phyloP scores from a whole-genome alignment of 2,113 vertebrate species.

The Hippocampus mohnikei region DNA sequence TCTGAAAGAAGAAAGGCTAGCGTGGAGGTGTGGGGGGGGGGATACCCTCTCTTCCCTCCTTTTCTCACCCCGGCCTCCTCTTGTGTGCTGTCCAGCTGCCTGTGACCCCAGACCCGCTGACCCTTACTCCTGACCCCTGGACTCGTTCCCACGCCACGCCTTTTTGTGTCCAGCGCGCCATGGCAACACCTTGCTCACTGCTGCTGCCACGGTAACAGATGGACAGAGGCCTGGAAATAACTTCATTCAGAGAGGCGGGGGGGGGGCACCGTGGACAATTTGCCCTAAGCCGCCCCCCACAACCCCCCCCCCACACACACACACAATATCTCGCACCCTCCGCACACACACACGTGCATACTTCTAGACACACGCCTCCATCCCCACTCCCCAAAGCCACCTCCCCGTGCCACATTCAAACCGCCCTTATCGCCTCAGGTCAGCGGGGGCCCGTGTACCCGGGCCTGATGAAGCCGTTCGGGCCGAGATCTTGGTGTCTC shows the following conservation, averaged over 20 bases:
- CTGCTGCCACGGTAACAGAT: conserved; percentile 80
- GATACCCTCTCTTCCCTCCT: conserved; percentile 58
- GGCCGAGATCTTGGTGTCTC: conserved; percentile 49
- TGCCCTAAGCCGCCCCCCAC: conserved; percentile 8
- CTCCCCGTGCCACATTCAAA: conserved; percentile 46
- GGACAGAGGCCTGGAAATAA: conserved; percentile 74
- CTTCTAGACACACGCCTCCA: conserved; percentile 23
- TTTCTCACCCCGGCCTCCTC: conserved; percentile 77
- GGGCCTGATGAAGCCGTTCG: conserved; percentile 71
- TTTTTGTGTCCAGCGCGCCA: conserved; percentile 74
- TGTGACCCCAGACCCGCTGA: conserved; percentile 72
- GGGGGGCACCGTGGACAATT: conserved; percentile 61
- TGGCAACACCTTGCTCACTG: conserved; percentile 72
- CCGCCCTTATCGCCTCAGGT: conserved; percentile 42
- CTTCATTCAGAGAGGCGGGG: conserved; percentile 64
- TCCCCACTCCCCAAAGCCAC: conserved; percentile 12
- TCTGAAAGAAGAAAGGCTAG: conserved; percentile 52
- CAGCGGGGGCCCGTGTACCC: conserved; percentile 49
- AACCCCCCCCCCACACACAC: conserved; percentile 8
- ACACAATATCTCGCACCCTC: conserved; percentile 4
- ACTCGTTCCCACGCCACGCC: conserved; percentile 79
- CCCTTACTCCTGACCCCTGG: conserved; percentile 77
- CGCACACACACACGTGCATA: conserved; percentile 19
- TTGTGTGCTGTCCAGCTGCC: conserved; percentile 79
- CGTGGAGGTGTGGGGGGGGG: conserved; percentile 25